phyloP scores from a whole-genome alignment of 2,113 vertebrate genomes.

The Rattus rattus region DNA sequence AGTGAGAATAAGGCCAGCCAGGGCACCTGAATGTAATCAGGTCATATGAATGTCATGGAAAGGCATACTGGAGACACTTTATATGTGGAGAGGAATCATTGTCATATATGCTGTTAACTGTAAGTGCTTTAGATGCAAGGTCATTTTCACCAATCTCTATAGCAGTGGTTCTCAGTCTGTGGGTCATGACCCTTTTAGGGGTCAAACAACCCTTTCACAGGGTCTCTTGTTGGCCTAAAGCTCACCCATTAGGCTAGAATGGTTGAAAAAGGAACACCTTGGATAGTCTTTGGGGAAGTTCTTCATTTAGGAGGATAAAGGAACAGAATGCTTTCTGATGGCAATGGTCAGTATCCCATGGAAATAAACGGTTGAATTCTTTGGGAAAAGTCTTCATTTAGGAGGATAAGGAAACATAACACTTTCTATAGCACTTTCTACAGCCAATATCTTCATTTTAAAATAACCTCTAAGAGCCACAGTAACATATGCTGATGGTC shows the following conservation, averaged over 20 bases:
- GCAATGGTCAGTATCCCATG: not conserved
- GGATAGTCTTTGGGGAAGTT: not conserved
- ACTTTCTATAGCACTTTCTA: not conserved
- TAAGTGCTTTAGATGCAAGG: not conserved
- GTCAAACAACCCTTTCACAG: not conserved
- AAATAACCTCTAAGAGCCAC: not conserved
- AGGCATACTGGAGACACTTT: not conserved
- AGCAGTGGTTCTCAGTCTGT: not conserved
- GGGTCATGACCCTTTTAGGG: not conserved
- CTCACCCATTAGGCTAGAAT: too few relatives aligned
- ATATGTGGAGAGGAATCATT: not conserved
- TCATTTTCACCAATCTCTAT: not conserved
- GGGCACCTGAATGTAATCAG: not conserved
- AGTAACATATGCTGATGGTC: not conserved
- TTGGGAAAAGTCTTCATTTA: not conserved
- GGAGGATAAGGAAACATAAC: not conserved
- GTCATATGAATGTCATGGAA: not conserved
- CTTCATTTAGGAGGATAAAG: not conserved
- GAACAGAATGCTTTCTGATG: not conserved
- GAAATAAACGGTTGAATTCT: not conserved
- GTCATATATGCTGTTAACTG: not conserved
- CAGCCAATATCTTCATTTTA: not conserved
- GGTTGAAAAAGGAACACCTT: not conserved
- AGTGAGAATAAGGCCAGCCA: not conserved
- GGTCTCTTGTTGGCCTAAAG: too few relatives aligned